Conservation (phyloP, 2,113 vertebrate genomes). For the Misgurnus anguillicaudatus region DNA sequence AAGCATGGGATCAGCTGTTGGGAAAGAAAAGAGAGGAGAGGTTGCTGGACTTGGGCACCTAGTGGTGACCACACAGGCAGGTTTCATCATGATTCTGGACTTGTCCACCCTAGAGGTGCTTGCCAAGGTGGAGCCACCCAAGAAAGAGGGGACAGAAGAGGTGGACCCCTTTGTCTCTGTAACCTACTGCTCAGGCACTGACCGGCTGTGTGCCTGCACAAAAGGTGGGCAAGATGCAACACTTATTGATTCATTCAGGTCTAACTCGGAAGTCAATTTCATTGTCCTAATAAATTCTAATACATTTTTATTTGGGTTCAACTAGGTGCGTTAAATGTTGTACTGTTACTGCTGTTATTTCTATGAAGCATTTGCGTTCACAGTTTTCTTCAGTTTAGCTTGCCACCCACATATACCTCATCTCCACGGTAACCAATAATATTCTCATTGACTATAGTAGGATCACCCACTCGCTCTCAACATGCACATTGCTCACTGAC, state of each 20-base stretch:
- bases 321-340: too few relatives aligned
- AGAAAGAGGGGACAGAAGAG: conserved; percentile 91
- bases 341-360: not conserved
- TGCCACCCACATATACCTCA: not conserved
- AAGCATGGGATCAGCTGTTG: conserved; percentile 52
- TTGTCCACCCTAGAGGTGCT: conserved; percentile 94
- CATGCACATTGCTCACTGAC: not conserved
- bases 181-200: conserved; percentile 98
- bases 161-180: conserved; percentile 95
- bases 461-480: not conserved
- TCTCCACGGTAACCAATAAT: not conserved
- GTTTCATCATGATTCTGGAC: conserved; percentile 96
- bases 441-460: not conserved
- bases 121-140: conserved; percentile 95
- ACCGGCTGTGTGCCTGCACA: conserved; percentile 97
- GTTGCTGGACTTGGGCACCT: conserved; percentile 90
- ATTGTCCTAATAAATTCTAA: too few relatives aligned
- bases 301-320: too few relatives aligned
- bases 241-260: not conserved
- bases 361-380: not conserved
- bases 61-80: conserved; percentile 96
- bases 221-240: conserved; percentile 80
- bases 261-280: not conserved
- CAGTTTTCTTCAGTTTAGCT: conserved; percentile 6
- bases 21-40: conserved; percentile 85